Evolutionary conservation across 2,888 invertebrate species (phyloP), one percentile per base, ranked within the genome.

Genomic region (Balanococcus diminutus): DNA sequence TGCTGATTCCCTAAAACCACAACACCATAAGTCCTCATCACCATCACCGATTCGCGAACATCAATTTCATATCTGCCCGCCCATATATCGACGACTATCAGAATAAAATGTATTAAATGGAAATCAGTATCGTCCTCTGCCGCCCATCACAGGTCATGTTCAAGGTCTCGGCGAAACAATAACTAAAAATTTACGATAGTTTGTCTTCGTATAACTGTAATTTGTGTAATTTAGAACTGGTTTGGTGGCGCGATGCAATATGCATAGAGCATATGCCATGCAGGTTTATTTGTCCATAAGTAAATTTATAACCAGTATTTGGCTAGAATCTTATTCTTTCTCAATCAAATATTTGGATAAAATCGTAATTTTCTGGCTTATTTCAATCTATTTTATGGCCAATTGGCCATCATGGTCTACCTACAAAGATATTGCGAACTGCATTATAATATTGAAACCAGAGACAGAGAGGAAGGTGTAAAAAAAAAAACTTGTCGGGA

Each of bases 101-200:
- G 46, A 72, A 72, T 72, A 72, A 72, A 72, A 72, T 72, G 72
- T 72, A 72, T 72, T 72, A 72, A 61, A 72, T 72, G 72, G 72
- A 72, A 72, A 72, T 72, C 32, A 72, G 72, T 72, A 72, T 72
- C 72, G 72, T 72, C 72, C 72, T 72, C 72, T 72, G 72, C 72
- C 72, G 72, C 72, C 72, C 72, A 72, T 61, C 61, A 72, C 72
- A 32, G 72, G 72, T 72, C 72, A 72, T 72, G 72, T 72, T 72
- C 72, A 72, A 72, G 72, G 72, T 72, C 72, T 72, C 61, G 61
- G 25, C 72, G 31, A 32, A 72, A 72, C 72, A 72, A 72, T 72
- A 72, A 72, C 31, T 72, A 2, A 72, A 61, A 72, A 72, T 72
- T 72, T 72, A 72, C 72, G 72, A 72, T 72, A 72, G 72, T 72